These are phyloP conservation scores for Unio delphinus DNA, from an alignment of 2,888 invertebrate species.

Conservation along the genomic window DNA sequence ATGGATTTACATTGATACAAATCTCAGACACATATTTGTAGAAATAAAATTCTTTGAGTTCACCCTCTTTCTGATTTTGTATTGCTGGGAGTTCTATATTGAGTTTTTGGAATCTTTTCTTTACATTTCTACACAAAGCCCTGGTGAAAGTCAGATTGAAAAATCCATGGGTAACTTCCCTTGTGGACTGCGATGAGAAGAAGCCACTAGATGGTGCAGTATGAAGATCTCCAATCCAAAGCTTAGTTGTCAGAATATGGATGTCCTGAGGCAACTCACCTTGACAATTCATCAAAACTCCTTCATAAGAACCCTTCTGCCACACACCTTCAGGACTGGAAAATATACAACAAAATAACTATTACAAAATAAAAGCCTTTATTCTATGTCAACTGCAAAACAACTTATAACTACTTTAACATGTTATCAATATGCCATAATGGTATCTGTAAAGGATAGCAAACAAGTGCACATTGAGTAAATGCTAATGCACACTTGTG, in stretches of 20 bases:
- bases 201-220: slow-evolving; percentile 19
- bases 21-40: slow-evolving; percentile 83
- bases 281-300: slow-evolving; percentile 68
- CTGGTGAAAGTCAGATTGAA: slow-evolving; percentile 79
- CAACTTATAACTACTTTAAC: too few species aligned
- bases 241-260: slow-evolving; percentile 55
- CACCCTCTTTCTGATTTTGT: slow-evolving; percentile 9
- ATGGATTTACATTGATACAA: slow-evolving; percentile 83
- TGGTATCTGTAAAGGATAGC: too few species aligned
- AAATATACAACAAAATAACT: background rate
- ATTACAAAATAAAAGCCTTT: too few species aligned
- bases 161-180: slow-evolving; percentile 69
- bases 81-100: slow-evolving; percentile 47
- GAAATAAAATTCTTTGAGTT: slow-evolving; percentile 45
- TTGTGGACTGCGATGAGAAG: slow-evolving; percentile 27
- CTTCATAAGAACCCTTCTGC: slow-evolving; percentile 65
- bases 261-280: slow-evolving; percentile 67
- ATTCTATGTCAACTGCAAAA: too few species aligned
- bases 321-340: slow-evolving; percentile 42
- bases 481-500: too few species aligned
- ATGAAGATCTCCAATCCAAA: slow-evolving; percentile 37
- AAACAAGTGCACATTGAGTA: too few species aligned
- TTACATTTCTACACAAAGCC: slow-evolving; percentile 82
- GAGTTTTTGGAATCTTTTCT: slow-evolving; percentile 76
- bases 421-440: too few species aligned